Evolutionary conservation across 2,113 vertebrate species (phyloP).

Genomic region (Corydoras maculifer): DNA sequence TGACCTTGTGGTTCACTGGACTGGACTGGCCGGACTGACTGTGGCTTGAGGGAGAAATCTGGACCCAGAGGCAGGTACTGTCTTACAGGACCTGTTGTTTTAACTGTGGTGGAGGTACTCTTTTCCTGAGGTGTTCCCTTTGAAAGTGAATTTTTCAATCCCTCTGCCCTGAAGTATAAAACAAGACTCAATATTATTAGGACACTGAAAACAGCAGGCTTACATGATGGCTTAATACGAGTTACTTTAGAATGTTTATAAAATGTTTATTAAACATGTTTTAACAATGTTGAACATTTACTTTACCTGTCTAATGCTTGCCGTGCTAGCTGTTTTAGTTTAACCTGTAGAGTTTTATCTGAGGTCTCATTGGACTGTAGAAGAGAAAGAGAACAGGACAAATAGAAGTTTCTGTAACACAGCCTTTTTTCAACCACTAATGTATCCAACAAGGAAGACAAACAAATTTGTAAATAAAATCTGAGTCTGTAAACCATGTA

Average conservation of each 20-base stretch:
- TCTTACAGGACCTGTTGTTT: constrained; percentile 65
- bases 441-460: too few species aligned
- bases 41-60: constrained; percentile 81
- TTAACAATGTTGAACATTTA: not conserved
- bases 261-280: too few species aligned
- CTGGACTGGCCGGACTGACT: constrained; percentile 75
- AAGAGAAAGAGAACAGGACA: constrained; percentile 21
- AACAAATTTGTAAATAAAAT: too few species aligned
- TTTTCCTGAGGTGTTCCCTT: constrained; percentile 72
- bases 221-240: not conserved
- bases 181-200: not conserved
- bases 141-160: constrained; percentile 79
- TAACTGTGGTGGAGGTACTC: constrained; percentile 52
- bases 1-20: constrained; percentile 82
- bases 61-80: constrained; percentile 83
- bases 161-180: constrained; percentile 78
- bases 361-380: constrained; percentile 85
- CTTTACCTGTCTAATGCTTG: constrained; percentile 89
- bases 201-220: too few species aligned
- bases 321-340: constrained; percentile 92
- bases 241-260: not conserved
- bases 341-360: constrained; percentile 81
- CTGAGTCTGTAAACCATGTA: too few species aligned
- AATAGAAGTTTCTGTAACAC: not conserved
- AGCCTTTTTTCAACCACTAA: too few species aligned